These are phyloP conservation scores for Aquatica leii DNA, from an alignment of 2,888 invertebrate species.

Conservation along the genomic window DNA sequence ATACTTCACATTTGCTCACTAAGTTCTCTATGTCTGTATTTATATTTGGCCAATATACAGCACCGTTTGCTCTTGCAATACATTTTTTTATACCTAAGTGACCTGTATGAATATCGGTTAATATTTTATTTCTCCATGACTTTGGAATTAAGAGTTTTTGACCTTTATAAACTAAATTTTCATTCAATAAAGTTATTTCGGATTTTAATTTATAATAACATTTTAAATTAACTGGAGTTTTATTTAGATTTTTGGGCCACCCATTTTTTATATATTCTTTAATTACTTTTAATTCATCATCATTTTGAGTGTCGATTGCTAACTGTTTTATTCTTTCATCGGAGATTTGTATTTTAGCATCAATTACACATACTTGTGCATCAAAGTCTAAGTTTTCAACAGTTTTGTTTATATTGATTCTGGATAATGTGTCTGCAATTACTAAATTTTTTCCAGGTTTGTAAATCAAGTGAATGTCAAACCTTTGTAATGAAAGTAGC, in stretches of 20 bases:
- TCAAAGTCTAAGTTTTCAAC: constrained; percentile 20
- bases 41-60: constrained; percentile 21
- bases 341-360: constrained; percentile 10
- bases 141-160: not conserved
- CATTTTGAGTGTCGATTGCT: not conserved
- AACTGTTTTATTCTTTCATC: constrained; percentile 11
- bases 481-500: not conserved
- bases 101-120: constrained; percentile 18
- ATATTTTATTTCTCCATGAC: constrained; percentile 16
- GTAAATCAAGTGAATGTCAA: not conserved
- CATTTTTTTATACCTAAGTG: constrained; percentile 22
- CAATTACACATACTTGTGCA: constrained; percentile 19
- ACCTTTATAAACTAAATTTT: not conserved
- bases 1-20: constrained; percentile 6
- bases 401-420: constrained; percentile 10
- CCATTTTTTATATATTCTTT: constrained; percentile 12
- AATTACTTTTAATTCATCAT: constrained; percentile 12
- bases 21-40: not conserved
- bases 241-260: constrained; percentile 15
- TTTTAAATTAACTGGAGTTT: constrained; percentile 9
- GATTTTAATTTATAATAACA: constrained; percentile 18
- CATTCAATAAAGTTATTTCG: constrained; percentile 3
- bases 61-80: constrained; percentile 5
- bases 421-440: constrained; percentile 22
- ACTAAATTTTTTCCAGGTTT: constrained; percentile 16